A percentile compares a stretch with the other conserved stretches of the same genome.
Conservation (phyloP, 2,113 vertebrate genomes). For the Acrocephalus kingi region DNA sequence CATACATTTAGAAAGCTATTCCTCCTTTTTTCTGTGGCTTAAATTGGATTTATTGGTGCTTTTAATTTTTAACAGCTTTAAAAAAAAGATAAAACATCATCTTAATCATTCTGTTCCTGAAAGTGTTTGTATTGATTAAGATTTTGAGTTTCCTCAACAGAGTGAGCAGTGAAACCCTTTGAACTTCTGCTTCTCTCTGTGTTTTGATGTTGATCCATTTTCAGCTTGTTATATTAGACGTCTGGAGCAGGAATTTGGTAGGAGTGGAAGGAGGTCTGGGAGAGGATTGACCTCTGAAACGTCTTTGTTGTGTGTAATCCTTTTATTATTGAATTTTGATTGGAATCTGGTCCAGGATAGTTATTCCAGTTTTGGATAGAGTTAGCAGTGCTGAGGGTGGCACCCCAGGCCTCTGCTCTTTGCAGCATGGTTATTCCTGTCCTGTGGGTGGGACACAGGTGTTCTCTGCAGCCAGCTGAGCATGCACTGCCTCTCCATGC, state of each 20-base stretch:
- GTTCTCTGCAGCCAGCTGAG: background rate
- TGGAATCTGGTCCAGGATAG: background rate
- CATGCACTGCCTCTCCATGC: background rate
- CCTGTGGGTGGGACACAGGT: background rate
- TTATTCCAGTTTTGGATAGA: background rate
- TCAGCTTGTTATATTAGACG: background rate
- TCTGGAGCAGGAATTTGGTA: conserved; percentile 19
- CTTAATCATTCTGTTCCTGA: background rate
- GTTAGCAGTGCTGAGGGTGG: background rate
- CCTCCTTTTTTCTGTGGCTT: background rate
- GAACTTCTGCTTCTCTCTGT: background rate
- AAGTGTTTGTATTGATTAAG: background rate
- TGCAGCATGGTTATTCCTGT: accelerated
- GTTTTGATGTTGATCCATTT: conserved; percentile 35
- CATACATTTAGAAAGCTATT: background rate
- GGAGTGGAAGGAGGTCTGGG: conserved; percentile 34
- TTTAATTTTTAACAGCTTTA: background rate
- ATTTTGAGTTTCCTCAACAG: background rate
- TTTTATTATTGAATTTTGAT: conserved; percentile 27
- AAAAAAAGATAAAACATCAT: background rate
- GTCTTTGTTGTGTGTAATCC: conserved; percentile 26
- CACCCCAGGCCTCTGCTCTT: background rate
- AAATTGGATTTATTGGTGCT: background rate
- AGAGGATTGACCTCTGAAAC: conserved; percentile 39
- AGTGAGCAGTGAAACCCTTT: background rate